phyloP scores from a whole-genome alignment of 2,113 vertebrate genomes.

The Thomomys bottae region DNA sequence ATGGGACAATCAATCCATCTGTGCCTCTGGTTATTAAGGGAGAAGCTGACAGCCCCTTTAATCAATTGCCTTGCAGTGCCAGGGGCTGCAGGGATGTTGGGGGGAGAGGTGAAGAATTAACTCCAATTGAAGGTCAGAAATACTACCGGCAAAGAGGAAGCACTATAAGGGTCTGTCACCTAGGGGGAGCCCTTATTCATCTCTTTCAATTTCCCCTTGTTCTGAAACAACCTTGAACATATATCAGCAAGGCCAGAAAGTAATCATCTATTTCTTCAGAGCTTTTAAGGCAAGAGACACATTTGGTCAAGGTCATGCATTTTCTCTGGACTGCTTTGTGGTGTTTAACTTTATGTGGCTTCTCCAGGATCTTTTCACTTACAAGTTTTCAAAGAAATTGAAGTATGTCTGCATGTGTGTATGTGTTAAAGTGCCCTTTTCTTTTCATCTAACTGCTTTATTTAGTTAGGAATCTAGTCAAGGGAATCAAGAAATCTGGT shows the following conservation, averaged over 20 bases:
- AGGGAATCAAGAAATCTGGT: neutral
- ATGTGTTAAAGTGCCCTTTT: neutral
- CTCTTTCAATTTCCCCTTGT: constrained; percentile 36
- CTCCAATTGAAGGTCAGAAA: neutral
- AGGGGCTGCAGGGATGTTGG: neutral
- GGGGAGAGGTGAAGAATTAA: neutral
- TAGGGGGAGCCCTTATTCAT: neutral
- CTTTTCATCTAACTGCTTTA: neutral
- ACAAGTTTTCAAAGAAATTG: constrained; percentile 15
- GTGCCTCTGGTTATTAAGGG: constrained; percentile 21
- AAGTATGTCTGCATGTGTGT: neutral
- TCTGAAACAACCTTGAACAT: constrained; percentile 16
- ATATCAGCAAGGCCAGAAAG: neutral
- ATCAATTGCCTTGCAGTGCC: neutral
- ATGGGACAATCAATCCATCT: constrained; percentile 28
- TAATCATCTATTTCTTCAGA: neutral
- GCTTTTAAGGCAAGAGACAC: neutral
- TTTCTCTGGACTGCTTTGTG: constrained; percentile 12
- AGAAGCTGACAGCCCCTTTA: neutral
- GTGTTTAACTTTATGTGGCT: neutral
- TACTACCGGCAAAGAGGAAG: neutral
- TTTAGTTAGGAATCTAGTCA: neutral
- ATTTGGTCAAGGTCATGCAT: neutral
- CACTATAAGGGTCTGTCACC: neutral
- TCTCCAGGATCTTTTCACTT: neutral